Evolutionary conservation across 2,113 vertebrate genomes (phyloP).

Genomic region (Macaca mulatta): DNA sequence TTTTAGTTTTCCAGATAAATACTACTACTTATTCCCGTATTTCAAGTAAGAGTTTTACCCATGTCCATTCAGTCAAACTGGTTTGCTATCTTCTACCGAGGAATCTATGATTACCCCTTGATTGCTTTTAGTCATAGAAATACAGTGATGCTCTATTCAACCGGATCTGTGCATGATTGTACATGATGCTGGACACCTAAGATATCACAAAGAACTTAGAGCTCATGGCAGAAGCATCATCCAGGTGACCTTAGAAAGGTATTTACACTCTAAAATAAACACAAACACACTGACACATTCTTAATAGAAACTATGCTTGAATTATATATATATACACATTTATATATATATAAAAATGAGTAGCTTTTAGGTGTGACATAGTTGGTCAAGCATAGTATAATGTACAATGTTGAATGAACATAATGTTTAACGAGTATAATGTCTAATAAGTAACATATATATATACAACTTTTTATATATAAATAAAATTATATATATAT

Average conservation of each 20-base stretch:
- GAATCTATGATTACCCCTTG: neutral
- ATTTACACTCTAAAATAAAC: neutral
- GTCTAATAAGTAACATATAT: too few relatives aligned
- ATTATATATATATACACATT: neutral
- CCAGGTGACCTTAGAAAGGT: neutral
- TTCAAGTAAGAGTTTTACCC: neutral
- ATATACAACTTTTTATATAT: too few relatives aligned
- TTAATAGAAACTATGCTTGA: neutral
- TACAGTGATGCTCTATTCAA: neutral
- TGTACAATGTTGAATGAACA: too few relatives aligned
- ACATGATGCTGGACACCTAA: accelerated
- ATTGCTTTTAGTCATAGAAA: neutral
- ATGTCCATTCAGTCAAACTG: neutral
- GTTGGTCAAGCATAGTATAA: too few relatives aligned
- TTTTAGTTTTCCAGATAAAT: neutral
- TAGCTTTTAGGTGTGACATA: too few relatives aligned
- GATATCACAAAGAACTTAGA: neutral
- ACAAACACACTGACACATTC: neutral
- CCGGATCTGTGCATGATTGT: too few relatives aligned
- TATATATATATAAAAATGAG: neutral
- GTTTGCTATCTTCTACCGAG: neutral
- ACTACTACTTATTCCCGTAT: neutral
- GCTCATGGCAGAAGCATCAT: neutral
- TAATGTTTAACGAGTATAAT: too few relatives aligned
- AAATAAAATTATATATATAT: too few relatives aligned